These are phyloP conservation scores for Dicerorhinus sumatrensis DNA, from an alignment of 2,113 vertebrate species.

Conservation along the genomic window DNA sequence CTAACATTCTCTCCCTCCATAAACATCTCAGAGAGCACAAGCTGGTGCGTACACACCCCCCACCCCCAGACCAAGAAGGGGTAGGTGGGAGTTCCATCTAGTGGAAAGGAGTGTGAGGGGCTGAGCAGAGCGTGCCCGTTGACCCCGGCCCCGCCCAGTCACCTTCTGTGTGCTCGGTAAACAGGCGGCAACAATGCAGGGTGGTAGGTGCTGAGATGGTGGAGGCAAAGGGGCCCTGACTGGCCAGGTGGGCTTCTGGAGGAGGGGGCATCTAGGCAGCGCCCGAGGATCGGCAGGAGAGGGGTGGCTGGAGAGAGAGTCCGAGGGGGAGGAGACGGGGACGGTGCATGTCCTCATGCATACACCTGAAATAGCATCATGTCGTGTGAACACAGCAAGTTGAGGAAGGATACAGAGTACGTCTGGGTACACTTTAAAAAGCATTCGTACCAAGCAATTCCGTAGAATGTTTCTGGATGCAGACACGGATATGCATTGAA, in stretches of 20 bases:
- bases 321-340: too few species aligned
- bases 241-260: not conserved
- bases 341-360: fast-evolving
- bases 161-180: not conserved
- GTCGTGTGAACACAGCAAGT: not conserved
- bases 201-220: not conserved
- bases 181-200: too few species aligned
- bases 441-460: not conserved
- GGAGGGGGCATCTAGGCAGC: not conserved
- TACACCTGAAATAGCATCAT: not conserved
- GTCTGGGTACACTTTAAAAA: not conserved
- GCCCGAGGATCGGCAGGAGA: too few species aligned
- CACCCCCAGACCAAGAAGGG: too few species aligned
- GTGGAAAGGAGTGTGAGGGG: not conserved
- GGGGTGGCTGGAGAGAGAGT: too few species aligned
- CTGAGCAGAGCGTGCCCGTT: not conserved
- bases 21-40: not conserved
- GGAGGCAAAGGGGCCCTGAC: not conserved
- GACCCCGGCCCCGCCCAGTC: not conserved
- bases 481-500: not conserved
- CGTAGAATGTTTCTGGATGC: not conserved
- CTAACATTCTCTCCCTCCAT: not conserved
- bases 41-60: fast-evolving
- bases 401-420: not conserved
- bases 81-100: not conserved